Evolutionary conservation across 2,888 invertebrate species (phyloP).

Genomic region (Nephrotoma flavescens): DNA sequence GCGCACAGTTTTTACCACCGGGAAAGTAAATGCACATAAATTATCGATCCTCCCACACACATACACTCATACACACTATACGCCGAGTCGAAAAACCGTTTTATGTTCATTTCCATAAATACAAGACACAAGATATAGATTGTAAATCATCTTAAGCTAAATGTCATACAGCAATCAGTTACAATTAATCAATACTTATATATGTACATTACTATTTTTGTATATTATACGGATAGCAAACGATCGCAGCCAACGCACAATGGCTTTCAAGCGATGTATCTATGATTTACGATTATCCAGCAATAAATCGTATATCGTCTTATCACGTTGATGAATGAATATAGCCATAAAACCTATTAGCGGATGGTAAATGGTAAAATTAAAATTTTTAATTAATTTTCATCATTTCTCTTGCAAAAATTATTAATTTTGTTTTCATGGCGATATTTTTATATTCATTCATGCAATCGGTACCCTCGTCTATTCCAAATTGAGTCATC

Average conservation of each 20-base stretch:
- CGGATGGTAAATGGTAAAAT: not conserved
- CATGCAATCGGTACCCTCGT: not conserved
- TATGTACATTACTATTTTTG: too few species aligned
- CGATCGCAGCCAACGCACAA: not conserved
- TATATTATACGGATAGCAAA: not conserved
- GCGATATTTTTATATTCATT: not conserved
- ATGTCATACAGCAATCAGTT: not conserved
- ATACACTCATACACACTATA: not conserved
- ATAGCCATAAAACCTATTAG: not conserved
- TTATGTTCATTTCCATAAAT: not conserved
- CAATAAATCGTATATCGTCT: not conserved
- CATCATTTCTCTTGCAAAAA: not conserved
- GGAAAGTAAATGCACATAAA: not conserved
- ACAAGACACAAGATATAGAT: not conserved
- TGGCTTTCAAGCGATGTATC: not conserved
- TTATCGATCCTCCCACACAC: not conserved
- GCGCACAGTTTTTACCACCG: not conserved
- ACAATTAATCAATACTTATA: not conserved
- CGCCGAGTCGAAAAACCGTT: not conserved
- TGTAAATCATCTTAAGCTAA: not conserved
- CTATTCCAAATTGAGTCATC: not conserved
- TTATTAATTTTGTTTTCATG: not conserved
- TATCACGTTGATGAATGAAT: not conserved
- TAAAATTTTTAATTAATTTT: not conserved
- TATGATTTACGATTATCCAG: not conserved